Evolutionary conservation across 53 echinoderm and acorn worm species (phyloP).

Genomic region (Echinarachnius parma): DNA sequence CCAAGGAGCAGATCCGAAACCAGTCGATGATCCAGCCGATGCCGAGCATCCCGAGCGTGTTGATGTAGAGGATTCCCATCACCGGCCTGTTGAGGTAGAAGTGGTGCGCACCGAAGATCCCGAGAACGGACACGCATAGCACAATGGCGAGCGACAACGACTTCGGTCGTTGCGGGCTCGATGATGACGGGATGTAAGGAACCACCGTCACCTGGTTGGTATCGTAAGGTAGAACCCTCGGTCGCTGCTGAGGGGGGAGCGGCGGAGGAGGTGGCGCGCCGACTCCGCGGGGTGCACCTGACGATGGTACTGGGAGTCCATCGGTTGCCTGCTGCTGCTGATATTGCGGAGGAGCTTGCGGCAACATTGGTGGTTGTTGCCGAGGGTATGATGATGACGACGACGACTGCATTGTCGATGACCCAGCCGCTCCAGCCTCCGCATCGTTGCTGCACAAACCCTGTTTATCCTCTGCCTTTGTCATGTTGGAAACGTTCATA

Average conservation of each 20-base stretch:
- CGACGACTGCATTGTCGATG: not conserved
- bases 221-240: conserved; percentile 10
- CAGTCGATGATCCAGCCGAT: conserved; percentile 59
- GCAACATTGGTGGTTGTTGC: not conserved
- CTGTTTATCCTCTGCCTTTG: not conserved
- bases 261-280: not conserved
- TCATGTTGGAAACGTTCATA: not conserved
- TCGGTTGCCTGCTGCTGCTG: not conserved
- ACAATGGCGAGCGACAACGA: conserved; percentile 12
- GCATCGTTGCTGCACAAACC: conserved; percentile 6
- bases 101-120: conserved; percentile 53
- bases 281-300: not conserved
- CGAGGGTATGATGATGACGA: conserved; percentile 13
- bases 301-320: not conserved
- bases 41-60: conserved; percentile 49
- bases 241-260: not conserved
- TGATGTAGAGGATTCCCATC: conserved; percentile 21
- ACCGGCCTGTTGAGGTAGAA: conserved; percentile 43
- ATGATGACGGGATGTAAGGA: not conserved
- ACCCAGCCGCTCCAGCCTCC: conserved; percentile 6
- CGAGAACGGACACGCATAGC: conserved; percentile 16
- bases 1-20: conserved; percentile 50
- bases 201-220: conserved; percentile 22
- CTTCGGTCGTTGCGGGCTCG: not conserved
- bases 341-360: not conserved